A percentile compares a stretch with the other conserved stretches of the same genome.
Evolutionary conservation across 2,797 vertebrate species (phyloP).

Genomic region (Chromobotia macracanthus): DNA sequence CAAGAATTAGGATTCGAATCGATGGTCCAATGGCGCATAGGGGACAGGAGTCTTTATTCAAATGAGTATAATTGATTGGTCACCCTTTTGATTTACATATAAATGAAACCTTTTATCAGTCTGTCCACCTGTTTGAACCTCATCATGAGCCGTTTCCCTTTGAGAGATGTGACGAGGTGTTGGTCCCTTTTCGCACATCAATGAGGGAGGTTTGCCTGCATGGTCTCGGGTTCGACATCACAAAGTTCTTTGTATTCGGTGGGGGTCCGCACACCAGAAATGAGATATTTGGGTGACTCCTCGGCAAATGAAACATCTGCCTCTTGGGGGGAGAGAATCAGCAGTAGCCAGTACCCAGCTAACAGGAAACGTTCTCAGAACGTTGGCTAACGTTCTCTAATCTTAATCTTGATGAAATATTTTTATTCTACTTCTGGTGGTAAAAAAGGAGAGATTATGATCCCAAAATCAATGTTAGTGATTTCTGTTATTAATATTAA

Average conservation of each 20-base stretch:
- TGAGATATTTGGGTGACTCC: slow-evolving; percentile 4
- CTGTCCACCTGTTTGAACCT: slow-evolving; percentile 63
- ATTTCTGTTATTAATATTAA: no score
- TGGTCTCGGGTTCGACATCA: slow-evolving; percentile 10
- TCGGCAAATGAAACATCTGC: slow-evolving; percentile 14
- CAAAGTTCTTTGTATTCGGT: slow-evolving; percentile 15
- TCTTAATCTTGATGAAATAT: no score
- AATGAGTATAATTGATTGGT: slow-evolving; percentile 75
- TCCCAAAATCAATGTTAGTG: not conserved
- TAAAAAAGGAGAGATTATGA: not conserved
- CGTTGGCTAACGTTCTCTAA: no score
- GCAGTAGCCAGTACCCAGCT: not conserved
- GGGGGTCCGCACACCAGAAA: slow-evolving; percentile 11
- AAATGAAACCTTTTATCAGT: slow-evolving; percentile 77
- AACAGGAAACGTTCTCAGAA: no score
- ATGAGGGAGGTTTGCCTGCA: not conserved
- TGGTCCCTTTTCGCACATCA: slow-evolving; percentile 53
- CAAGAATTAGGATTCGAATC: slow-evolving; percentile 64
- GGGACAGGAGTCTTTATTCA: slow-evolving; percentile 62
- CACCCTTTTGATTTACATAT: slow-evolving; percentile 77
- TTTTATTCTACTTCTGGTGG: not conserved
- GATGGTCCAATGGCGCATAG: slow-evolving; percentile 52
- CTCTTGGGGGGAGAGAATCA: not conserved
- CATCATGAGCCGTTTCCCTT: slow-evolving; percentile 64
- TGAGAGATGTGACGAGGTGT: slow-evolving; percentile 62